phyloP scores from a whole-genome alignment of 2,113 vertebrate species.

The Esox niger region DNA sequence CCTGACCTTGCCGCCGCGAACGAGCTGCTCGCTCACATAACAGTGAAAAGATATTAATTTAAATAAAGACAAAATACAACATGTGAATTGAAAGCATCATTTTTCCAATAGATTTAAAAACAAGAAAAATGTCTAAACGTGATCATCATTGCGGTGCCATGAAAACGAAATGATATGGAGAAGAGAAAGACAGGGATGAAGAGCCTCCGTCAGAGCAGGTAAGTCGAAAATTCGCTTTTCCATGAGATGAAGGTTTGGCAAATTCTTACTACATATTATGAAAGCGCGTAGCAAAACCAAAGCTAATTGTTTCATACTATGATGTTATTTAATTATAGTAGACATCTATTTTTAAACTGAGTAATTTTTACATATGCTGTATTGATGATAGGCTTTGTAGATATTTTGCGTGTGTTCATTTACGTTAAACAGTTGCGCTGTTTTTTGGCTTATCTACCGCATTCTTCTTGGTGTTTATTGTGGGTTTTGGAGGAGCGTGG shows the following conservation, averaged over 20 bases:
- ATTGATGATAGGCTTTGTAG: neutral
- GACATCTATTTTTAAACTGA: no score
- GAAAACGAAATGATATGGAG: constrained; percentile 8
- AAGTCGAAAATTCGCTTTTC: constrained; percentile 52
- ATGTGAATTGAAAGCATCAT: constrained; percentile 57
- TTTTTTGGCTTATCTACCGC: neutral
- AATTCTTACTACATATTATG: neutral
- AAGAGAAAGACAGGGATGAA: constrained; percentile 35
- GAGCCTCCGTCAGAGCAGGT: constrained; percentile 58
- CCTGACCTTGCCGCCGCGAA: constrained; percentile 76
- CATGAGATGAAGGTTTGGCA: constrained; percentile 1
- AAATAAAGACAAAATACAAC: constrained; percentile 36
- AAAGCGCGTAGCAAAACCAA: neutral
- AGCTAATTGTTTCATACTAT: neutral
- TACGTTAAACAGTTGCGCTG: neutral
- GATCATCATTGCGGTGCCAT: neutral
- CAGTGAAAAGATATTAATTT: constrained; percentile 17
- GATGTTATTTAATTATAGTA: neutral
- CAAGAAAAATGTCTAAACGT: neutral
- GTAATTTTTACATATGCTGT: neutral
- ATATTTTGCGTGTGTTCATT: neutral
- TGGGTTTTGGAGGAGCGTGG: neutral
- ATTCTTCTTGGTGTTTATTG: neutral
- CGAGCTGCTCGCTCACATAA: constrained; percentile 67
- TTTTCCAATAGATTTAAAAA: constrained; percentile 38